Evolutionary conservation across 2,888 invertebrate genomes (phyloP).

Genomic region (Falcaria lacertinaria): DNA sequence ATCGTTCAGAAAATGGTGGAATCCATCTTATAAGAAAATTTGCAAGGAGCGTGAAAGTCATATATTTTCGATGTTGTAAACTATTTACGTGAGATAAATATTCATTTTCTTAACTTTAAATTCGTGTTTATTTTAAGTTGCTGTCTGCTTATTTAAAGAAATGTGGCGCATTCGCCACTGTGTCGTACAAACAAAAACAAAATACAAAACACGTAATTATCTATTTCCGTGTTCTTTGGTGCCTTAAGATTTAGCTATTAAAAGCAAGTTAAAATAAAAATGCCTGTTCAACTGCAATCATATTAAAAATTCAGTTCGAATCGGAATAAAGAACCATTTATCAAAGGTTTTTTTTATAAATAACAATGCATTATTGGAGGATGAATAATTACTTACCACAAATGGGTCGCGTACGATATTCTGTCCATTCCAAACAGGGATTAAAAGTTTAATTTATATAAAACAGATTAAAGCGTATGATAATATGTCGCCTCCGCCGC

Average conservation of each 20-base stretch:
- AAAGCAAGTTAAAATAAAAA: too few relatives aligned
- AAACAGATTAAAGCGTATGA: constrained; percentile 59
- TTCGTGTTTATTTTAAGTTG: too few relatives aligned
- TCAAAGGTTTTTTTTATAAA: neutral
- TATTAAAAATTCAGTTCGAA: neutral
- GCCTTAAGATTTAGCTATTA: too few relatives aligned
- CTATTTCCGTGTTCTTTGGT: too few relatives aligned
- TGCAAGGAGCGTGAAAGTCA: neutral
- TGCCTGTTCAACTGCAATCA: too few relatives aligned
- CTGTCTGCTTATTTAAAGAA: too few relatives aligned
- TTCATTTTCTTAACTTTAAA: too few relatives aligned
- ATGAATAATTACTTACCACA: constrained; percentile 3
- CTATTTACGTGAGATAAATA: too few relatives aligned
- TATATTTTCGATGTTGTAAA: neutral
- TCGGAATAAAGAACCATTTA: neutral
- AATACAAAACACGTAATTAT: too few relatives aligned
- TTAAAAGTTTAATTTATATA: constrained; percentile 69
- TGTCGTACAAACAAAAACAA: too few relatives aligned
- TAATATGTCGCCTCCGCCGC: constrained; percentile 37
- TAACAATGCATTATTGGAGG: constrained; percentile 1
- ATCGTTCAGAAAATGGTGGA: constrained; percentile 58
- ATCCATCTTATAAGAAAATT: constrained; percentile 20
- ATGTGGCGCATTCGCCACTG: too few relatives aligned
- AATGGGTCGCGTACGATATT: constrained; percentile 9
- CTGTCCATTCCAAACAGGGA: constrained; percentile 35